Evolutionary conservation across 2,888 invertebrate species (phyloP), one percentile per base, ranked within the genome.

Genomic region (Melanophora roralis): DNA sequence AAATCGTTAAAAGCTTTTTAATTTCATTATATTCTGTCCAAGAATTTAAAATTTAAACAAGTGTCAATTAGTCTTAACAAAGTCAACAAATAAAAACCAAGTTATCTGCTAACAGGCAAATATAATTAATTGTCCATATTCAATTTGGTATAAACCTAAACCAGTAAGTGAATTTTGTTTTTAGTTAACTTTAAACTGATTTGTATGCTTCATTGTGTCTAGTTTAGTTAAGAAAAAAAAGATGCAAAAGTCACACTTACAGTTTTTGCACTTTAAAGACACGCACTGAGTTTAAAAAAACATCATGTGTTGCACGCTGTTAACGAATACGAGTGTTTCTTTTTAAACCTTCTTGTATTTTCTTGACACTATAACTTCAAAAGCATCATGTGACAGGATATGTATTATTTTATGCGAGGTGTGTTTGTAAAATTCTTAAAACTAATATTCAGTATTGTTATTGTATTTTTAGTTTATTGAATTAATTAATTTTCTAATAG

Each of bases 231-330:
- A 21, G 21, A 2, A 11, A 49, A 62, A 62, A 21, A 12, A 38
- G 23, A 21, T 0, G 8, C 5, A 32, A 51, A 7, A 36, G 38
- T 36, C n/a, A 34, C 16, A 45, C 2, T 23, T 4, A 36, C 36
- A 64, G 36, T 14, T n/a, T 38, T 64, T 51, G 38, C 36, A 49
- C 23, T 38, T 23, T 36, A 49, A 38, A 51, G 49, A 65, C 53
- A 64, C 49, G 51, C 65, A 53, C 14, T 14, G n/a, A 40, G 23
- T 65, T 53, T 51, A 51, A 45, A 65, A 27, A 16, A 47, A 64
- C 64, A 64, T 36, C 62, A 51, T 65, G 38, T 65, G 51, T 27
- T 12, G 12, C 11, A 53, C 14, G 40, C 40, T 3, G 9, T 14
- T 40, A 21, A 21, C 3, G 21, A 21, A 9, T 9, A 32, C 2